Evolutionary conservation across 2,888 invertebrate species (phyloP), one percentile per base, ranked within the genome.

Genomic region (Biston stratarius): DNA sequence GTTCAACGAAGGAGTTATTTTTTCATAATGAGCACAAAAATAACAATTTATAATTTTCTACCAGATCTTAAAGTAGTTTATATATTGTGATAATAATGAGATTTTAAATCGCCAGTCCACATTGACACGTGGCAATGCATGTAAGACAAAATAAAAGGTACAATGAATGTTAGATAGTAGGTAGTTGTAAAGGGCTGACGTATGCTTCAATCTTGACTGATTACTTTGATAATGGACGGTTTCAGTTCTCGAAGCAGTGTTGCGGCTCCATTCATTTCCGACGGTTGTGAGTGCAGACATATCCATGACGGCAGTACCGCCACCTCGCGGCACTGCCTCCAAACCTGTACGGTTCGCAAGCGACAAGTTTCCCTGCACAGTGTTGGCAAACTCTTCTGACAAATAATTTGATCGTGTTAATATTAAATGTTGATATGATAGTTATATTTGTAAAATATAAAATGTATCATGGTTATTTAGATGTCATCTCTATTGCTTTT

Each of bases 21-120:
- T 49, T 80, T 77, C 74, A 83, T 81, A 24, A 80, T 80, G 87
- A 91, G 92, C 92, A 92, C 91, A 92, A 91, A 67, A 87, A 88
- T 87, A 88, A 89, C 87, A 88, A 87, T 83, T 85, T 87, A 83
- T 89, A 87, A 86, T 85, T 88, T 88, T 88, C 86, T 89, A 88
- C 84, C 91, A 91, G 90, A 92, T 91, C 92, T 92, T 91, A 87
- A 83, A 84, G 81, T 92, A 92, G 89, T 88, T 87, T 92, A 92
- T 87, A 88, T 88, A 90, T 87, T 92, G 93, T 94, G 93, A 94
- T 94, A 94, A 90, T 85, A 87, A 89, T 92, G 93, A 94, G 93
- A 94, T 93, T 94, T 87, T 82, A 86, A 86, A 86, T 86, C 87
- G 88, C 84, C 88, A 85, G 87, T 84, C 82, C 80, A 74, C 71